Evolutionary conservation across 1,140 invertebrate species (phyloP), one percentile per base, ranked within the genome.

Genomic region (Drosophila malerkotliana): DNA sequence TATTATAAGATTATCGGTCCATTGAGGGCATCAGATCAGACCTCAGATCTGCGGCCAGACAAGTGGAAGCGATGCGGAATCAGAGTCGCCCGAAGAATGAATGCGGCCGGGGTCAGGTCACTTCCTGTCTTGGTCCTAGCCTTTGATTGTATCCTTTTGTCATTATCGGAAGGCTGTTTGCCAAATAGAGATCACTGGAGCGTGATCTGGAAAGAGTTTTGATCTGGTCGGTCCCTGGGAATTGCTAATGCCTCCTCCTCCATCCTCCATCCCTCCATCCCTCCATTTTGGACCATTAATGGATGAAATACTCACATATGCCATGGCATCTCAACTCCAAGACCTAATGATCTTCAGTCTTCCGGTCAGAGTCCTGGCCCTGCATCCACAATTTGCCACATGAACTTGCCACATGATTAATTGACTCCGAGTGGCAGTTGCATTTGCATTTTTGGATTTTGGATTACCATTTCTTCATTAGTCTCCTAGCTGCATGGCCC

Each of bases 31-130:
- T 39, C 3, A 8, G 12, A 9, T 44, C 37, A 30, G 60, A 61
- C 68, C 77, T 81, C 63, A 54, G 82, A 79, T 77, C 77, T 88
- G 83, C 77, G 83, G 79, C 68, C 79, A 83, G 87, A 72, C 76
- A 88, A 88, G 83, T 83, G 79, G 59, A 83, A 85, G 41, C 58
- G 61, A 71, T 69, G 57, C 57, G 57, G 41, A 53, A 58, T 41
- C 28, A 54, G 30, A 15, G 26, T 32, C 41, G 21, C 32, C 32
- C 18, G 18, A 21, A 21, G 18, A 9, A 34, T 24, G 56, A 56
- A n/a, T 5, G 28, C 7, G 21, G 6, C 6, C 41, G 4, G 15
- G 51, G 34, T 52, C 51, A 37, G 67, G 54, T 79, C 64, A 37
- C 34, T 72, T 57, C 52, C 24, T 59, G 75, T 64, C 41, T 53